Conservation (phyloP, 2,797 vertebrate genomes). For the Toxotes lorentzi region DNA sequence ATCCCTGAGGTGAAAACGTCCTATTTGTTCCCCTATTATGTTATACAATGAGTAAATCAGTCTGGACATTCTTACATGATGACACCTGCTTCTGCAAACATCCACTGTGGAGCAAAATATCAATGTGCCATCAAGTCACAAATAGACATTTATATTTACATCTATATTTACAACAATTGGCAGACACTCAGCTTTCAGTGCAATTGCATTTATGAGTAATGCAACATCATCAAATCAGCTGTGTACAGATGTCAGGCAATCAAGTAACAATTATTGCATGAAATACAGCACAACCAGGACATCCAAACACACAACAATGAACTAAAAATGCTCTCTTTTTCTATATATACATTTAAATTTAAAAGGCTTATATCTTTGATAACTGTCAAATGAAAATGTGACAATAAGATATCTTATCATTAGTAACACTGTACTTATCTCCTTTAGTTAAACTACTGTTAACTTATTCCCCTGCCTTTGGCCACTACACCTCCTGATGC, state of each 20-base stretch:
- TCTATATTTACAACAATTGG: constrained; percentile 6
- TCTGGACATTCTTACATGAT: not conserved
- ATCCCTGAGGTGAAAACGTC: constrained; percentile 13
- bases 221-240: constrained; percentile 8
- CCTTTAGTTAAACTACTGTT: not conserved
- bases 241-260: not conserved
- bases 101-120: constrained; percentile 17
- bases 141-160: constrained; percentile 7
- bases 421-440: not conserved
- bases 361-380: too few relatives aligned
- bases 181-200: constrained; percentile 12
- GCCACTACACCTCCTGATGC: too few relatives aligned
- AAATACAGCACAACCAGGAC: not conserved
- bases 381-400: not conserved
- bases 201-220: constrained; percentile 27
- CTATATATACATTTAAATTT: too few relatives aligned
- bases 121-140: constrained; percentile 16
- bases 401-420: not conserved
- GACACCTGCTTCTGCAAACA: constrained; percentile 7
- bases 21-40: constrained; percentile 20
- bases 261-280: not conserved
- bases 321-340: not conserved
- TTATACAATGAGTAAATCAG: not conserved
- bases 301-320: not conserved
- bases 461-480: not conserved